phyloP scores from a whole-genome alignment of 1,140 invertebrate genomes.

The Cotesia typhae region DNA sequence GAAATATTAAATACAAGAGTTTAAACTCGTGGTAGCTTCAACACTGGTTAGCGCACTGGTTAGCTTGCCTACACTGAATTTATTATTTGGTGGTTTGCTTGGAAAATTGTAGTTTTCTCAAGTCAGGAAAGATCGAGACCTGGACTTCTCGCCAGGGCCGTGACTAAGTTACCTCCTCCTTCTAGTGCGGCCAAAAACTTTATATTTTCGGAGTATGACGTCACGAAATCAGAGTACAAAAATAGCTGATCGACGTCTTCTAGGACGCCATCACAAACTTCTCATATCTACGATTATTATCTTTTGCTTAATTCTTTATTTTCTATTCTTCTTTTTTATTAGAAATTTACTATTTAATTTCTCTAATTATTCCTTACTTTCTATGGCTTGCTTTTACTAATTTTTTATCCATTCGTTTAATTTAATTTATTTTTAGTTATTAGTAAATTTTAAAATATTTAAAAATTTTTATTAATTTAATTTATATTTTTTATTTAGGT shows the following conservation, averaged over 20 bases:
- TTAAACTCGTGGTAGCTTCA: neutral
- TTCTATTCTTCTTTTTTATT: neutral
- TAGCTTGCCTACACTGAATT: neutral
- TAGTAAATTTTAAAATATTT: neutral
- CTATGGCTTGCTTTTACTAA: neutral
- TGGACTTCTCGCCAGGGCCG: constrained; percentile 53
- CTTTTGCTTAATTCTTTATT: constrained; percentile 39
- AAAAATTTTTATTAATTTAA: neutral
- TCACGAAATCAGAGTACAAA: constrained; percentile 57
- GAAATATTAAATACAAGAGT: no score
- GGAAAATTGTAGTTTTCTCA: constrained; percentile 48
- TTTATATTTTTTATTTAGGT: constrained; percentile 41
- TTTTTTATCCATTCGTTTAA: neutral
- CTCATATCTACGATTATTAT: constrained; percentile 37
- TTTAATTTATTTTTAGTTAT: neutral
- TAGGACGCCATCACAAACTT: constrained; percentile 50
- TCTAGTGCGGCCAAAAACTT: constrained; percentile 53
- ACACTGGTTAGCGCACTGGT: constrained; percentile 7
- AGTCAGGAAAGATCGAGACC: constrained; percentile 59
- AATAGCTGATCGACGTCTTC: constrained; percentile 58
- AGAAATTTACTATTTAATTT: neutral
- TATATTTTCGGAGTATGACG: constrained; percentile 64
- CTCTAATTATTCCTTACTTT: neutral
- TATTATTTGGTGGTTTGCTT: constrained; percentile 10
- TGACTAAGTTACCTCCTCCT: constrained; percentile 37